Evolutionary conservation across 2,113 vertebrate species (phyloP), one percentile per base, ranked within the genome.

Genomic region (Malurus melanocephalus): DNA sequence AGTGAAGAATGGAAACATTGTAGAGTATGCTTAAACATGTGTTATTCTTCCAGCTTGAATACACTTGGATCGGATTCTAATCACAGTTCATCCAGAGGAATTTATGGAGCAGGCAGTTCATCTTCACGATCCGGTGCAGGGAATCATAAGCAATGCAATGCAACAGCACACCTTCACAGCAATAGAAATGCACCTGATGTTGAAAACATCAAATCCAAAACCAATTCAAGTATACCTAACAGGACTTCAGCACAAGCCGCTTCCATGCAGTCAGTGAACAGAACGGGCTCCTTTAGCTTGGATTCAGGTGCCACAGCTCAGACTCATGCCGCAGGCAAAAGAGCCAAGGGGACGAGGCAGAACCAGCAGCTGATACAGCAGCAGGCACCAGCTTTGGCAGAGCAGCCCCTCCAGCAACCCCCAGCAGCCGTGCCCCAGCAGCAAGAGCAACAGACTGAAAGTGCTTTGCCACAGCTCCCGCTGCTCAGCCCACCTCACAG

Each of bases 181-280:
- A 95, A 81, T 85, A 98, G 97, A 95, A 97, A 92, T 82, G 85
- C 97, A 57, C 68, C 97, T 8, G 98, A 99, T 57, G 90, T 97
- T 23, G 98, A 98, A 80, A 95, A 93, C 61, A 94, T 96, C 95
- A 98, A 98, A 94, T 94, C 97, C 94, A 98, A 98, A 97, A 95
- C 75, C 85, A 95, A 94, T 90, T 96, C 97, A 24, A 94, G 90
- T 92, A 83, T 94, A 80, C 83, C 96, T 49, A 95, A 77, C 40
- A 98, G 98, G 96, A 94, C 98, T 97, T 96, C 98, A 96, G 95
- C 97, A 94, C 98, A 98, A 96, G 82, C 96, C 67, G 60, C 97
- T 80, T 93, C 96, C 62, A 13, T 94, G 56, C 97, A 97, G 90
- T 94, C 96, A 60, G 85, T 91, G 80, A 98, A 88, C 88, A 98